These are phyloP conservation scores for Troilus luridus DNA, from an alignment of 2,888 invertebrate genomes.

Conservation along the genomic window DNA sequence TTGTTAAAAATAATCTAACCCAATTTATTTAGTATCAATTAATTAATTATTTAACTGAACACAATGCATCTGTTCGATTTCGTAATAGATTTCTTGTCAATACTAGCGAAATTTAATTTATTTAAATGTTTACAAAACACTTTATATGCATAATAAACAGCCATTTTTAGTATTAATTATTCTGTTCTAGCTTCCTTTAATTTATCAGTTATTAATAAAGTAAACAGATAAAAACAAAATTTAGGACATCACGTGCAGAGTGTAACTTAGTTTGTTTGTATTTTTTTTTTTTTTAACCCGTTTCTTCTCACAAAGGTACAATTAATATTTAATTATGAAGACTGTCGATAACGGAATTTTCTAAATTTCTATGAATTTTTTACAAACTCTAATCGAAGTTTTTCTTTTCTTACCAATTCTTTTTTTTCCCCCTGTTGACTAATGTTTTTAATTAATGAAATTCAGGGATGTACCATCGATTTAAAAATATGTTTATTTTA, in stretches of 20 bases:
- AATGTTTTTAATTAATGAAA: neutral
- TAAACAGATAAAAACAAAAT: conserved; percentile 3
- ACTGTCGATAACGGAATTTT: neutral
- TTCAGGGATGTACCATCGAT: neutral
- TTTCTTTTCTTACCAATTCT: neutral
- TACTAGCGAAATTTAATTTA: too few species aligned
- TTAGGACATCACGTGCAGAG: neutral
- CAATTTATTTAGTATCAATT: too few species aligned
- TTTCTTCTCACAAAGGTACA: neutral
- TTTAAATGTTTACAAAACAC: too few species aligned
- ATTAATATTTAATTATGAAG: conserved; percentile 7
- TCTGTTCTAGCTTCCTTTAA: neutral
- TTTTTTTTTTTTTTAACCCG: neutral
- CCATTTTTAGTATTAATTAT: too few species aligned
- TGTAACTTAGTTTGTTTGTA: neutral
- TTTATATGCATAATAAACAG: neutral
- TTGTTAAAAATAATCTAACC: too few species aligned
- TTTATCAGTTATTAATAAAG: neutral
- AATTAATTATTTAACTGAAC: too few species aligned
- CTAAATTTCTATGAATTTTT: conserved; percentile 5
- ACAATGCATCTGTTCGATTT: too few species aligned
- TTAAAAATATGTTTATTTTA: neutral
- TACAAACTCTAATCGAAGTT: neutral
- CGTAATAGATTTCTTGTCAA: too few species aligned
- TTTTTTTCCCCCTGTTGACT: too few species aligned